A percentile compares a stretch with the other conserved stretches of the same genome.
These are phyloP conservation scores for Diabrotica virgifera DNA, from an alignment of 1,140 invertebrate species.

Conservation along the genomic window DNA sequence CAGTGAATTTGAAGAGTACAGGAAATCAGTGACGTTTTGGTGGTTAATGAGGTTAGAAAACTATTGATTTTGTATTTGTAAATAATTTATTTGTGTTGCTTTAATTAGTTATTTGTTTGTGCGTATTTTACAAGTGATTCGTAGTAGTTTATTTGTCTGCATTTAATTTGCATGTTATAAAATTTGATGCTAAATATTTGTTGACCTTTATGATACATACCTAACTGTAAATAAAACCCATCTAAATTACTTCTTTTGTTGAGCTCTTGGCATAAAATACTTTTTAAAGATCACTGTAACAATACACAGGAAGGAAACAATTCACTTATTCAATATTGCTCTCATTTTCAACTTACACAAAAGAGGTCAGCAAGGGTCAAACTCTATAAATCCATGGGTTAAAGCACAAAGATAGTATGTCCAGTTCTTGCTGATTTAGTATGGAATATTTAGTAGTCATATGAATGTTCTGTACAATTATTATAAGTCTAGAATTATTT, in stretches of 20 bases:
- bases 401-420: no score
- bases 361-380: constrained; percentile 1
- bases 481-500: no score
- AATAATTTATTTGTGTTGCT: neutral
- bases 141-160: neutral
- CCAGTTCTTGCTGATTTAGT: no score
- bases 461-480: no score
- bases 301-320: neutral
- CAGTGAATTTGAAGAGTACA: neutral
- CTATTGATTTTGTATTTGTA: constrained; percentile 4
- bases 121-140: neutral
- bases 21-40: neutral
- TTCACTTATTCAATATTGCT: neutral
- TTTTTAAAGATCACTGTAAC: neutral
- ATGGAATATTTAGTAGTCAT: no score
- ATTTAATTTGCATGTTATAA: neutral
- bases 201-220: neutral
- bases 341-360: neutral
- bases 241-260: neutral
- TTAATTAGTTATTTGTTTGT: neutral
- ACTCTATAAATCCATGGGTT: neutral
- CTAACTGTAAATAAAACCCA: neutral
- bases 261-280: neutral
- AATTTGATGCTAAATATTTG: neutral
- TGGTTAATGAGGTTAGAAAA: constrained; percentile 7